Evolutionary conservation across 2,113 vertebrate genomes (phyloP).

Genomic region (Cyanoramphus novaezelandiae): DNA sequence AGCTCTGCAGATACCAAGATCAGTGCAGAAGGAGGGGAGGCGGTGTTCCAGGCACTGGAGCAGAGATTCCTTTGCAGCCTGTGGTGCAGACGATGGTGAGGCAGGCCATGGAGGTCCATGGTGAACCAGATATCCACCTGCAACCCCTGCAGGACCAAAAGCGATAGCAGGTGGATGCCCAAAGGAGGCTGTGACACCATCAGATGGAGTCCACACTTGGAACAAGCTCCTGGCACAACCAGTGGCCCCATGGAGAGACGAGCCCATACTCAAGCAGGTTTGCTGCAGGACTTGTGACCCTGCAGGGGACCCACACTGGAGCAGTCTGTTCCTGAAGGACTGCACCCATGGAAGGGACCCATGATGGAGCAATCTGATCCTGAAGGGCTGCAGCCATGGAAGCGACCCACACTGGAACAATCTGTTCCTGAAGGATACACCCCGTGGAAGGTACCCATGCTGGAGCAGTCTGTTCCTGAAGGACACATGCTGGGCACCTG

Average conservation of each 20-base stretch:
- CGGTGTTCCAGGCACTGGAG: rapidly evolving
- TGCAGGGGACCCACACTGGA: rapidly evolving
- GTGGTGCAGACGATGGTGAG: neutral
- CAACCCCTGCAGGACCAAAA: neutral
- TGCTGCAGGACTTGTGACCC: neutral
- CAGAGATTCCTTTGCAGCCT: neutral
- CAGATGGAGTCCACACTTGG: neutral
- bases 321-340: neutral
- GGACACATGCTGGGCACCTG: neutral
- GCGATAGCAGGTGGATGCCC: neutral
- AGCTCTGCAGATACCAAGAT: neutral
- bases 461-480: neutral
- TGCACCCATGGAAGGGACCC: neutral
- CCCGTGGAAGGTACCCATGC: neutral
- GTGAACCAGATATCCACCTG: neutral
- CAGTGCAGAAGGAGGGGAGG: neutral
- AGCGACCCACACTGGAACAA: neutral
- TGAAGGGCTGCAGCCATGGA: neutral
- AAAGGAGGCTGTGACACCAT: neutral
- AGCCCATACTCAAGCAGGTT: neutral
- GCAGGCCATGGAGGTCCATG: neutral
- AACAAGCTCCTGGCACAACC: neutral
- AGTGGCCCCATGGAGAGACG: neutral
- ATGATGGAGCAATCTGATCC: rapidly evolving
- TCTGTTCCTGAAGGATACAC: neutral